Evolutionary conservation across 2,113 vertebrate species (phyloP).

Genomic region (Delphinus delphis): DNA sequence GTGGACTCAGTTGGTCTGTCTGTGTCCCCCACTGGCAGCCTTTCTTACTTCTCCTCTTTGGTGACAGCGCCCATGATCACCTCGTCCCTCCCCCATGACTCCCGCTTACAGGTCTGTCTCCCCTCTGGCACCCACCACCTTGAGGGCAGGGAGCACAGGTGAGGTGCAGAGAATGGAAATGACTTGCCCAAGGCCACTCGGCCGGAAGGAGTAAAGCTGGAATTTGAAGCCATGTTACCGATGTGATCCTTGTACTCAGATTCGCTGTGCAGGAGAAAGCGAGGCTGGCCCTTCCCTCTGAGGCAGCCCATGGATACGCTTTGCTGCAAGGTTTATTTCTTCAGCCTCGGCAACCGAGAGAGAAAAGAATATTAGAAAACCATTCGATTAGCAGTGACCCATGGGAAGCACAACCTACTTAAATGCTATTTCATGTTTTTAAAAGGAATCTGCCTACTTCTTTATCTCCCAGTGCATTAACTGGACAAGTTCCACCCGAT

Average conservation of each 20-base stretch:
- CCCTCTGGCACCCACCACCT: neutral
- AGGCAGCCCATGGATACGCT: rapidly evolving
- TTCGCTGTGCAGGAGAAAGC: rapidly evolving
- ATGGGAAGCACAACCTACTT: neutral
- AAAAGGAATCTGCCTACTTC: neutral
- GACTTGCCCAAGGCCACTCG: rapidly evolving
- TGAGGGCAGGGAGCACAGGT: rapidly evolving
- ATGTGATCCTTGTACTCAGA: rapidly evolving
- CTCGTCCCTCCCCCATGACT: rapidly evolving
- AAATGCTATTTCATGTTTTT: neutral
- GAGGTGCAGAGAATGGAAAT: neutral
- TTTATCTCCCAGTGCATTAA: conserved; percentile 41
- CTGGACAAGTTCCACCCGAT: conserved; percentile 27
- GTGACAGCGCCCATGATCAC: rapidly evolving
- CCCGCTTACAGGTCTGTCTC: neutral
- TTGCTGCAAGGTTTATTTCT: rapidly evolving
- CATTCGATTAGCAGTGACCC: neutral
- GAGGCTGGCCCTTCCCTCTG: rapidly evolving
- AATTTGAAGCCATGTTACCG: rapidly evolving
- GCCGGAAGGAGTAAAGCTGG: neutral
- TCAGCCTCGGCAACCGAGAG: neutral
- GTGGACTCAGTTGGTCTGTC: rapidly evolving
- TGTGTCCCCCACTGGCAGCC: neutral
- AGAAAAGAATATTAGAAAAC: neutral
- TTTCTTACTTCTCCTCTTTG: neutral